Evolutionary conservation across 2,797 vertebrate genomes (phyloP), one percentile per base, ranked within the genome.

Genomic region (Martes flavigula): DNA sequence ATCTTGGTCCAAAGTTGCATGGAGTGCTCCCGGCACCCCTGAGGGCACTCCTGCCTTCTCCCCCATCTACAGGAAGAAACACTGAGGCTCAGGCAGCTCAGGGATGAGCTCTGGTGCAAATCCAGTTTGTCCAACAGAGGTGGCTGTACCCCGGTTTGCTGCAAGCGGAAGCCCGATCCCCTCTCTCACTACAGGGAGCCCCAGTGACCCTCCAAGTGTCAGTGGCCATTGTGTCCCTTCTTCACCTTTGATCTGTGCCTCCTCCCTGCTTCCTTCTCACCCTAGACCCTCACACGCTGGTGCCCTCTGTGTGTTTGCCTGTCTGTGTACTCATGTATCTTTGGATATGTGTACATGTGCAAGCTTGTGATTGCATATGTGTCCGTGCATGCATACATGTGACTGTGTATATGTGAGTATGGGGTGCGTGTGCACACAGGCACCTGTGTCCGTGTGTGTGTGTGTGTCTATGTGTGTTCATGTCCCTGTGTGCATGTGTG

Each of bases 191-290:
- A 0, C 35, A 60, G 10, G 7, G 56, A 51, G 64, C 68, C 4
- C 0, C 2, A 1, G 15, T 8, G 51, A 51, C 2, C 2, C 2
- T 17, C 1, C 0, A 51, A 21, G 38, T 21, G 32, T 1, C 20
- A 1, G 38, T 6, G 43, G 79, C 32, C 38, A 23, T 13, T 0
- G 0, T 25, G 48, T 70, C 38, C 48, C 40, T 83, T 90, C n/a
- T 60, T 60, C 40, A 3, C 25, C 58, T 68, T 13, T 11, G n/a
- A 11, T 40, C 62, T 51, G 54, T 0, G 3, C 35, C 86, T 64
- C 30, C 3, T 51, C 5, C 17, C 60, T n/a, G 15, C 32, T 66
- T 38, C 64, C 17, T 51, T 75, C 27, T 75, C 17, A 0, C n/a
- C 13, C 40, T 51, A 40, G 85, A n/a, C 7, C 25, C 48, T 25